phyloP scores from a whole-genome alignment of 2,797 vertebrate species.

The Scleropages formosus region DNA sequence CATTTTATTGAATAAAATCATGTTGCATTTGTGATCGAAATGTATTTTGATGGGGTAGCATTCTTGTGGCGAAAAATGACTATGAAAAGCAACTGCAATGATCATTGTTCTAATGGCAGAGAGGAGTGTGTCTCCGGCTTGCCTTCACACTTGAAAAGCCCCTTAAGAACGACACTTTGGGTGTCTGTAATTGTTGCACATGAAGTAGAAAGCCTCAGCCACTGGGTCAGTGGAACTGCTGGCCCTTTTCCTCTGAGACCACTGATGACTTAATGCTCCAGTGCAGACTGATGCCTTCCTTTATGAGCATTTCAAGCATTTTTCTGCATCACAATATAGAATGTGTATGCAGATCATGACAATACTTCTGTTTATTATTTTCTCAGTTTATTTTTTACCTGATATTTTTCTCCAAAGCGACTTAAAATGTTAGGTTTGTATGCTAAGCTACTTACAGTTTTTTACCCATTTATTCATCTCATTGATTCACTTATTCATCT shows the following conservation, averaged over 20 bases:
- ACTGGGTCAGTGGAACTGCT: conserved; percentile 4
- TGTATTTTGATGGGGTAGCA: conserved; percentile 13
- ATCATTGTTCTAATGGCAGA: conserved; percentile 20
- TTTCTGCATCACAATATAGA: background rate
- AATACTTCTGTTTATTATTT: conserved; percentile 12
- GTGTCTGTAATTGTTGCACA: conserved; percentile 26
- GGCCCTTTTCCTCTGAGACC: background rate
- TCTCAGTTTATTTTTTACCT: conserved; percentile 14
- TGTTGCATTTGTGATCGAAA: background rate
- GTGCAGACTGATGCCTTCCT: conserved; percentile 11
- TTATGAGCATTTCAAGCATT: background rate
- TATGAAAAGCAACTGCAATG: conserved; percentile 3
- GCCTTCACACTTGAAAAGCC: conserved; percentile 18
- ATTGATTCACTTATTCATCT: too few species aligned
- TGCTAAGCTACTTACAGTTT: too few species aligned
- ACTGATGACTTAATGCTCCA: conserved; percentile 1
- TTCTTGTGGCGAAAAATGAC: conserved; percentile 24
- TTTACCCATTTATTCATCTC: too few species aligned
- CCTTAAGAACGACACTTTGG: conserved; percentile 25
- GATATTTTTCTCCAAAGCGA: too few species aligned
- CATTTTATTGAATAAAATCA: conserved; percentile 16
- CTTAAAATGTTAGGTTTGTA: too few species aligned
- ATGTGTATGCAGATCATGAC: conserved; percentile 7
- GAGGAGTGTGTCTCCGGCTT: background rate
- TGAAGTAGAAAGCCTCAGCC: conserved; percentile 10